Evolutionary conservation across 2,797 vertebrate genomes (phyloP).

Genomic region (Silurus lanzhouensis): DNA sequence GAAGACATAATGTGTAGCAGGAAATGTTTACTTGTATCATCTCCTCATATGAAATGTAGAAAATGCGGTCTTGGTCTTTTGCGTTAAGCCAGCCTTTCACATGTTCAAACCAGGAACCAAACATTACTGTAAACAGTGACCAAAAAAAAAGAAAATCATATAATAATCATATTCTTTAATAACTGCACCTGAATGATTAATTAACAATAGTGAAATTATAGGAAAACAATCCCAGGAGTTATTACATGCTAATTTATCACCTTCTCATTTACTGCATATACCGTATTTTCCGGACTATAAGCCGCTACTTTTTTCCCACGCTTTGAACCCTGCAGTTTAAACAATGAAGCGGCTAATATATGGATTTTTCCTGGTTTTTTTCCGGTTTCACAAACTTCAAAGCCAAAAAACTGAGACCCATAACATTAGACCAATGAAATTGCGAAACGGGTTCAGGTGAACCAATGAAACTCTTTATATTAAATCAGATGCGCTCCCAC

Average conservation of each 20-base stretch:
- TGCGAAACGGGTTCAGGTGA: too few relatives aligned
- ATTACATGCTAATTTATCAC: neutral
- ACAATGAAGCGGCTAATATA: too few relatives aligned
- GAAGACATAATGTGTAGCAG: too few relatives aligned
- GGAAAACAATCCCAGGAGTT: neutral
- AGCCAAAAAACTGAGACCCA: too few relatives aligned
- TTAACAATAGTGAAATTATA: neutral
- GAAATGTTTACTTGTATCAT: slow-evolving; percentile 65
- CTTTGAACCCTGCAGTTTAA: too few relatives aligned
- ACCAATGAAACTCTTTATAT: too few relatives aligned
- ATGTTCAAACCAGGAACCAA: slow-evolving; percentile 80
- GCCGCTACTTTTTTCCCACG: too few relatives aligned
- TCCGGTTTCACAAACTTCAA: too few relatives aligned
- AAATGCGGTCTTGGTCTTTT: slow-evolving; percentile 58
- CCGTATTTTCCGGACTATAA: too few relatives aligned
- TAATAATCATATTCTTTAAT: neutral
- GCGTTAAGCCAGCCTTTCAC: slow-evolving; percentile 73
- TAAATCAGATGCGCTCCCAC: too few relatives aligned
- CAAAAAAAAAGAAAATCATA: neutral
- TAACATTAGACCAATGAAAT: too few relatives aligned
- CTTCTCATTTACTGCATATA: neutral
- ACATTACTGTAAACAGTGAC: slow-evolving; percentile 62
- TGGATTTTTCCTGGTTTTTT: too few relatives aligned
- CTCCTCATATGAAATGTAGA: slow-evolving; percentile 76
- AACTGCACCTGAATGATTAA: neutral